These are phyloP conservation scores for Clarias magur DNA, from an alignment of 2,113 vertebrate species.

Conservation along the genomic window DNA sequence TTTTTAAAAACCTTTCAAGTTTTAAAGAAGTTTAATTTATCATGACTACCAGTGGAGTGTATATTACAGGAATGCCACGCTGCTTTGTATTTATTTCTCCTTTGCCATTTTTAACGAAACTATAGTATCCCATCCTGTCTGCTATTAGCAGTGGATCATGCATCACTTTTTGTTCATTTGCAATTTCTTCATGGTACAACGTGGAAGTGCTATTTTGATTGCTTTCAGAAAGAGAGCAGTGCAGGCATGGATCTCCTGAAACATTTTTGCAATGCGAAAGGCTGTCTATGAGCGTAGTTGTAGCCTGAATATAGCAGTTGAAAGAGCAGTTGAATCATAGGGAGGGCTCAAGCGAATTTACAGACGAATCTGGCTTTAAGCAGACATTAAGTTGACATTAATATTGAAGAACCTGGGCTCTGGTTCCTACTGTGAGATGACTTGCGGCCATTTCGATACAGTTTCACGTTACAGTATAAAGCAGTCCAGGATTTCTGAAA, in stretches of 20 bases:
- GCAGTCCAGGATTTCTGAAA: constrained; percentile 8
- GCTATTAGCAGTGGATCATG: not conserved
- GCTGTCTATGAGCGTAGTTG: not conserved
- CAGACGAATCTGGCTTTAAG: not conserved
- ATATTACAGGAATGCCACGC: not conserved
- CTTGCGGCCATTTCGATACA: not conserved
- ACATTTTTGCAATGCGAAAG: not conserved
- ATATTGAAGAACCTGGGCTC: not conserved
- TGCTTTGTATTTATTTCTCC: not conserved
- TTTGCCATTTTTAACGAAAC: not conserved
- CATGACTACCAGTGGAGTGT: too few species aligned
- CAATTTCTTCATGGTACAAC: not conserved
- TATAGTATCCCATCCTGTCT: not conserved
- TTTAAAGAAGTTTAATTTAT: not conserved
- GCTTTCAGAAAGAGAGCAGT: not conserved
- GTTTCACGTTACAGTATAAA: constrained; percentile 11
- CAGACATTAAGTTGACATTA: not conserved
- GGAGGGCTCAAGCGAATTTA: not conserved
- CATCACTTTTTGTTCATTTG: not conserved
- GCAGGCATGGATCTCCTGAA: not conserved
- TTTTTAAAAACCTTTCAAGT: not conserved
- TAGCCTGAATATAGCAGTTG: not conserved
- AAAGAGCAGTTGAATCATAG: constrained; percentile 8
- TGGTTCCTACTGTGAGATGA: constrained; percentile 14
- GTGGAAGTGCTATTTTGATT: constrained; percentile 9